Evolutionary conservation across 2,113 vertebrate genomes (phyloP).

Genomic region (Embiotoca jacksoni): DNA sequence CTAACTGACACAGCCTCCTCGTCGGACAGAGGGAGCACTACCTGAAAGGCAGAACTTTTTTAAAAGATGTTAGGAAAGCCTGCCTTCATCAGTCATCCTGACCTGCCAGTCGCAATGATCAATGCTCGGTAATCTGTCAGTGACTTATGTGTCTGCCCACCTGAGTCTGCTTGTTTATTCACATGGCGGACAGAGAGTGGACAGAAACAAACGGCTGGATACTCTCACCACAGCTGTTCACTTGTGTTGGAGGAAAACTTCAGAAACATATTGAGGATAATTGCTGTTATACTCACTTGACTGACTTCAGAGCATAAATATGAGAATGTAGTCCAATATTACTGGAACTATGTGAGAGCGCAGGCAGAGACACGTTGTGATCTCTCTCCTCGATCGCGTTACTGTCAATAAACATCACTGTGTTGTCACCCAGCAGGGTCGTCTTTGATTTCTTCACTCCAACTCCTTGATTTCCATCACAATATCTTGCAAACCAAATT

Average conservation of each 20-base stretch:
- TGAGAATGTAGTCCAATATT: too few relatives aligned
- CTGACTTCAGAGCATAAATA: neutral
- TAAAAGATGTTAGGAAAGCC: slow-evolving; percentile 20
- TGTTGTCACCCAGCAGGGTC: too few relatives aligned
- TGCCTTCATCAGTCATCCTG: slow-evolving; percentile 29
- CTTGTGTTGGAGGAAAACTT: slow-evolving; percentile 8
- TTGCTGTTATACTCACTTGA: slow-evolving; percentile 9
- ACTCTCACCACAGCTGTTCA: neutral
- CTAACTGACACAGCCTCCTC: slow-evolving; percentile 32
- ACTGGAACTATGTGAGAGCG: too few relatives aligned
- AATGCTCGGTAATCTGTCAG: slow-evolving; percentile 40
- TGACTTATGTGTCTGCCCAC: slow-evolving; percentile 31
- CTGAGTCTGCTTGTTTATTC: slow-evolving; percentile 27
- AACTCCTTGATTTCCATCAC: too few relatives aligned
- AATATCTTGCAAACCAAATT: too few relatives aligned
- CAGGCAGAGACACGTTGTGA: too few relatives aligned
- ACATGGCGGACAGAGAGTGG: slow-evolving; percentile 2
- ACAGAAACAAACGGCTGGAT: neutral
- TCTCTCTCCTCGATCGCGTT: too few relatives aligned
- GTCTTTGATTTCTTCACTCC: too few relatives aligned
- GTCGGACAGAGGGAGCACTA: slow-evolving; percentile 10
- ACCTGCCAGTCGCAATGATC: slow-evolving; percentile 30
- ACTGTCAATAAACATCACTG: too few relatives aligned
- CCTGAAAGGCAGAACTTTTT: slow-evolving; percentile 26
- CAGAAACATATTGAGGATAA: neutral